Percentiles rank a stretch among this genome's conserved stretches.
Evolutionary conservation across 2,113 vertebrate species (phyloP).

Genomic region (Apus apus): DNA sequence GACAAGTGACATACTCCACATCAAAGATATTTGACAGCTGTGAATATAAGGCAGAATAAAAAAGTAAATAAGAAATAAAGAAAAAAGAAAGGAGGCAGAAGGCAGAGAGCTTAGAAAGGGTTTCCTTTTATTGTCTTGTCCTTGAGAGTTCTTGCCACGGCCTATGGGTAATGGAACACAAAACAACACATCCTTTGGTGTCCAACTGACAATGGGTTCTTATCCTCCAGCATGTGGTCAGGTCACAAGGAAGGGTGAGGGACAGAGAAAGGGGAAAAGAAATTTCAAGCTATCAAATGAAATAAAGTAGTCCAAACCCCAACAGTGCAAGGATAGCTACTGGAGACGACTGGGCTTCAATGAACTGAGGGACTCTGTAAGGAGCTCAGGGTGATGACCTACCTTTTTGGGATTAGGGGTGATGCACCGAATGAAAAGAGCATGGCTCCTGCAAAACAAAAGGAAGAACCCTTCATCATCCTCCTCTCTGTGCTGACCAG

Average conservation of each 20-base stretch:
- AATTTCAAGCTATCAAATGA: not conserved
- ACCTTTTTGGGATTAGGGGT: conserved; percentile 88
- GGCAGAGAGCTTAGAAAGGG: not conserved
- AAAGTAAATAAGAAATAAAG: not conserved
- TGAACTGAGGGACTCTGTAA: not conserved
- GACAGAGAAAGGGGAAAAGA: not conserved
- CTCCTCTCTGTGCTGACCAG: not conserved
- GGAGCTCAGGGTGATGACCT: not conserved
- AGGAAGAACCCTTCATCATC: not conserved
- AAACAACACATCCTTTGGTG: not conserved
- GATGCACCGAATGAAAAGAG: conserved; percentile 87
- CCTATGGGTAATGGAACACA: not conserved
- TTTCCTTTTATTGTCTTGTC: not conserved
- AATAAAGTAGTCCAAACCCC: not conserved
- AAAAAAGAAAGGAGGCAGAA: not conserved
- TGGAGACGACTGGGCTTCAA: not conserved
- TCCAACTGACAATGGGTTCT: not conserved
- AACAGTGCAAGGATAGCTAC: not conserved
- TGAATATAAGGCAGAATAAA: not conserved
- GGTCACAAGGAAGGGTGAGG: not conserved
- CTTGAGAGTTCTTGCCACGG: not conserved
- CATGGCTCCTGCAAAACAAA: conserved; percentile 78
- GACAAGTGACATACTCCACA: conserved; percentile 82
- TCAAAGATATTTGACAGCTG: conserved; percentile 89
- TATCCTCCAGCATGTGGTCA: not conserved